phyloP scores from a whole-genome alignment of 92 coral and sea anemone species.

The Paramuricea clavata region DNA sequence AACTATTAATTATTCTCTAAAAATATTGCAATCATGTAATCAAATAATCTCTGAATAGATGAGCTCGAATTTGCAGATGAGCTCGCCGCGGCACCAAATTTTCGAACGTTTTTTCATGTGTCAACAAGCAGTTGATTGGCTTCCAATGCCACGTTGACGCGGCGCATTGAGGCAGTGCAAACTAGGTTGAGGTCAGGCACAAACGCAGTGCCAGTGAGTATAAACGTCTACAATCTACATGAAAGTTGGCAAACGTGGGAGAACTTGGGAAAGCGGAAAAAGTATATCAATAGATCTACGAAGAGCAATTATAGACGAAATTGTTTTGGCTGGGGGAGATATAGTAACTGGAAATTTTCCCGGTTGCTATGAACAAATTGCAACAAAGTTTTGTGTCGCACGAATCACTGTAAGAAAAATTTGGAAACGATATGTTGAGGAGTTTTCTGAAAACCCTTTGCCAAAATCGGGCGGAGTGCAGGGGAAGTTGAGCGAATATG shows the following conservation, averaged over 20 bases:
- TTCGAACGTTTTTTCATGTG: no score
- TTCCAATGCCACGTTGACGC: no score
- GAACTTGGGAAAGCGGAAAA: neutral
- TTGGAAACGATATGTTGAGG: constrained; percentile 20
- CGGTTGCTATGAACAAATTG: constrained; percentile 32
- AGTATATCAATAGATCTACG: constrained; percentile 27
- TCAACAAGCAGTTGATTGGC: no score
- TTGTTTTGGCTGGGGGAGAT: constrained; percentile 50
- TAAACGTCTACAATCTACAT: no score
- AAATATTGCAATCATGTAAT: no score
- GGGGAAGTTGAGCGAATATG: constrained; percentile 36
- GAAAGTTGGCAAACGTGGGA: neutral
- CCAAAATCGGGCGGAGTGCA: constrained; percentile 24
- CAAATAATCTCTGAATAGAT: no score
- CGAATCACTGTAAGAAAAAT: constrained; percentile 39
- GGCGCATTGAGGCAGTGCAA: no score
- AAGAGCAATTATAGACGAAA: constrained; percentile 45
- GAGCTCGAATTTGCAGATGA: no score
- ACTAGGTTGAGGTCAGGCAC: no score
- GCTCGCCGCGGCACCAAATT: no score
- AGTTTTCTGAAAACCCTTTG: constrained; percentile 29
- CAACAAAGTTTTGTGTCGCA: constrained; percentile 30
- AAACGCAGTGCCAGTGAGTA: no score
- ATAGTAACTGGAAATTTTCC: constrained; percentile 32
- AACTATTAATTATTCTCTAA: no score